phyloP scores from a whole-genome alignment of 2,113 vertebrate genomes.

The Corvus hawaiiensis region DNA sequence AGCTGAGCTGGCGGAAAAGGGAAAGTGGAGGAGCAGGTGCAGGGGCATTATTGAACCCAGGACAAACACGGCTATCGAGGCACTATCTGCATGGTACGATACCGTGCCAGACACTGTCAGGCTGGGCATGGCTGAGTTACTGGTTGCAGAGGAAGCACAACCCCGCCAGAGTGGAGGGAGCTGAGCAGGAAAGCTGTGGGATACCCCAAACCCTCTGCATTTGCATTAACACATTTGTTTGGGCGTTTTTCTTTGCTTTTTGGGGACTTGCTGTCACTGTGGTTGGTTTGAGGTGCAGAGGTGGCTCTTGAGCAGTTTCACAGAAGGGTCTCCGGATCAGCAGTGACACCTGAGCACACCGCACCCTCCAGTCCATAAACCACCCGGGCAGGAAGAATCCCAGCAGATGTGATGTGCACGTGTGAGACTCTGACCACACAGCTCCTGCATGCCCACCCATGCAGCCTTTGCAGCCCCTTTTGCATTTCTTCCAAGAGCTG shows the following conservation, averaged over 20 bases:
- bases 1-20: rapidly evolving
- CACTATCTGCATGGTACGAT: rapidly evolving
- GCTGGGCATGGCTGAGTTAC: not conserved
- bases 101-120: rapidly evolving
- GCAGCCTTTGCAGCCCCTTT: not conserved
- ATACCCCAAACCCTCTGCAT: not conserved
- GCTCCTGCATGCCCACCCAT: rapidly evolving
- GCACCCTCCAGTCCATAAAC: not conserved
- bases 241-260: not conserved
- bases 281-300: not conserved
- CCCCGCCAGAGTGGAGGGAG: not conserved
- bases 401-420: not conserved
- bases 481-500: not conserved
- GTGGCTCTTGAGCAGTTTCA: not conserved
- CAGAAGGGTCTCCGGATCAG: not conserved
- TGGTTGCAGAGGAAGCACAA: not conserved
- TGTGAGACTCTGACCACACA: not conserved
- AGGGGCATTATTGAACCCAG: not conserved
- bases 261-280: not conserved
- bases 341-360: not conserved
- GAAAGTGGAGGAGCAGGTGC: not conserved
- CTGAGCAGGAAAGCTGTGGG: not conserved
- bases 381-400: not conserved
- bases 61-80: rapidly evolving
- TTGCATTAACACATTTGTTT: not conserved